phyloP scores from a whole-genome alignment of 1,140 invertebrate genomes.

The Carposina sasakii region DNA sequence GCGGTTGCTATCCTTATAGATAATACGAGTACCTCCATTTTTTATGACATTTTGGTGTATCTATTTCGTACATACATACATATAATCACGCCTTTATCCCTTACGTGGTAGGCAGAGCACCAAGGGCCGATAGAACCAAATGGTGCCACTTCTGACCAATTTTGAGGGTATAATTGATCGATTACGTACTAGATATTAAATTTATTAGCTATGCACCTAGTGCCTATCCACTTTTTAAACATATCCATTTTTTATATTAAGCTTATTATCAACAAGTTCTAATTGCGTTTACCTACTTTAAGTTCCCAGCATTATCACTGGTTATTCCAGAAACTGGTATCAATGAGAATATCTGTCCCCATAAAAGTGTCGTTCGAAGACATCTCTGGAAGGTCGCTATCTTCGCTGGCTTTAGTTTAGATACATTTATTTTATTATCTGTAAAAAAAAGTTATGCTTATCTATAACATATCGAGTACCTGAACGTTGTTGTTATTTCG shows the following conservation, averaged over 20 bases:
- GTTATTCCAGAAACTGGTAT: conserved; percentile 41
- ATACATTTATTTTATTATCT: conserved; percentile 47
- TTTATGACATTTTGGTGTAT: too few relatives aligned
- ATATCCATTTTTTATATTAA: background rate
- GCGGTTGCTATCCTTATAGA: too few relatives aligned
- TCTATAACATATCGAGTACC: too few relatives aligned
- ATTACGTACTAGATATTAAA: background rate
- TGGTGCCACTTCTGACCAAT: background rate
- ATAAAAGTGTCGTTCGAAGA: conserved; percentile 36
- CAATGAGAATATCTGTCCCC: conserved; percentile 48
- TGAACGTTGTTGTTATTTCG: too few relatives aligned
- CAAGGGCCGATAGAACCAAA: background rate
- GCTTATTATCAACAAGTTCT: background rate
- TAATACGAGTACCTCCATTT: too few relatives aligned
- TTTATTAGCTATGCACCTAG: too few relatives aligned
- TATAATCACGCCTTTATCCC: too few relatives aligned
- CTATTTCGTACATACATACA: too few relatives aligned
- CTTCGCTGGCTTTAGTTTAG: conserved; percentile 18
- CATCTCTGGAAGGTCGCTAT: conserved; percentile 41
- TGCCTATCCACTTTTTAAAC: background rate
- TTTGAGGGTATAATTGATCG: background rate
- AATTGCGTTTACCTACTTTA: conserved; percentile 30
- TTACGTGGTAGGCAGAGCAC: background rate
- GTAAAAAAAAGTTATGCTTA: too few relatives aligned
- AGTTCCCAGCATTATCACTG: conserved; percentile 27